Evolutionary conservation across 2,113 vertebrate species (phyloP).

Genomic region (Urocynchramus pylzowi): DNA sequence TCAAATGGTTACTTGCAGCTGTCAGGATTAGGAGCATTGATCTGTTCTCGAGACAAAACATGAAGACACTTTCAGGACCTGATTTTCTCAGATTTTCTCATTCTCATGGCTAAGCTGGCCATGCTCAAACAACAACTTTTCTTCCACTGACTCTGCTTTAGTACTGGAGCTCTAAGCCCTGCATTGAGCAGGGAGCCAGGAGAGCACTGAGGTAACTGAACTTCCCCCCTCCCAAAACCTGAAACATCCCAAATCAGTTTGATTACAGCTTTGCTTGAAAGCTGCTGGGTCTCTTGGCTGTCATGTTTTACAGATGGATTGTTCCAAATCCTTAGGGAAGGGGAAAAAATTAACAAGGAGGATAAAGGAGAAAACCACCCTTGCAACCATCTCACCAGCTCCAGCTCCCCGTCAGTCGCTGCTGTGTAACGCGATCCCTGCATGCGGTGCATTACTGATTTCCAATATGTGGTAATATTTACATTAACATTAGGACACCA

Average conservation of each 20-base stretch:
- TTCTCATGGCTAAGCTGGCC: neutral
- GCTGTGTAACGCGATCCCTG: neutral
- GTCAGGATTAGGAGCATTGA: neutral
- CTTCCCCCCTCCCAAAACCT: neutral
- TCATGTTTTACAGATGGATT: neutral
- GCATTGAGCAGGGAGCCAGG: neutral
- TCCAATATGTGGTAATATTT: constrained; percentile 60
- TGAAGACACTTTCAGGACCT: neutral
- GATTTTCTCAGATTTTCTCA: neutral
- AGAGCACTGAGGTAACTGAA: neutral
- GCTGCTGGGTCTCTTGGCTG: neutral
- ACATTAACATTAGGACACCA: constrained; percentile 65
- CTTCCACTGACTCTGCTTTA: neutral
- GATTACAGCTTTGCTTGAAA: constrained; percentile 6
- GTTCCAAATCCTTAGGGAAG: neutral
- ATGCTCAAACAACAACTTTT: neutral
- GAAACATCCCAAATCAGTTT: neutral
- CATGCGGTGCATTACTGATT: neutral
- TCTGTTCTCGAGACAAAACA: neutral
- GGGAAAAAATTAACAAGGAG: neutral
- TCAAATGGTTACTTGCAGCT: neutral
- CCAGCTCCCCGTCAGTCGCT: neutral
- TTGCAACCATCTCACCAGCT: neutral
- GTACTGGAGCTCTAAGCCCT: neutral
- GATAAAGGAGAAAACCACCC: neutral